These are phyloP conservation scores for Clivina fossor DNA, from an alignment of 2,888 invertebrate species.

Conservation along the genomic window DNA sequence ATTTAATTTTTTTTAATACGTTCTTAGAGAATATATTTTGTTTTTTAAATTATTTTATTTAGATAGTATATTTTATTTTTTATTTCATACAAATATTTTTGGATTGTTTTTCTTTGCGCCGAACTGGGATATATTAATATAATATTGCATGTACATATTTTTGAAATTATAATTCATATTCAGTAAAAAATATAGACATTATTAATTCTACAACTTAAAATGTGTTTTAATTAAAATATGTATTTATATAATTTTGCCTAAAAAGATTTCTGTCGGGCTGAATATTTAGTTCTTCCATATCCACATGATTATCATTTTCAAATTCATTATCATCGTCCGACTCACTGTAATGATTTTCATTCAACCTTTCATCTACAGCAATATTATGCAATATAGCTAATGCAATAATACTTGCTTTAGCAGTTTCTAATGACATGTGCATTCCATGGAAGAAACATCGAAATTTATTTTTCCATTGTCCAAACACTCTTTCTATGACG, in stretches of 20 bases:
- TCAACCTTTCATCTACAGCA: constrained; percentile 3
- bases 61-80: too few relatives aligned
- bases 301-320: background rate
- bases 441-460: constrained; percentile 27
- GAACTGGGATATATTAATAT: too few relatives aligned
- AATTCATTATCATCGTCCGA: constrained; percentile 8
- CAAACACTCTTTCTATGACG: constrained; percentile 40
- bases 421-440: constrained; percentile 15
- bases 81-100: too few relatives aligned
- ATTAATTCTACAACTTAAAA: too few relatives aligned
- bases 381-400: constrained; percentile 30
- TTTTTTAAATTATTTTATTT: too few relatives aligned
- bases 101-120: too few relatives aligned
- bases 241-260: constrained; percentile 6
- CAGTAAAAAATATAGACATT: too few relatives aligned
- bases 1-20: too few relatives aligned
- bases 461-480: constrained; percentile 35
- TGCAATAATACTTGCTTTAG: constrained; percentile 26
- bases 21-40: too few relatives aligned
- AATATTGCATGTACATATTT: too few relatives aligned
- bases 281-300: background rate
- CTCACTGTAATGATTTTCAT: background rate
- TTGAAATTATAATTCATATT: too few relatives aligned
- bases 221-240: constrained; percentile 7
- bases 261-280: constrained; percentile 1